These are phyloP conservation scores for Siniperca chuatsi DNA, from an alignment of 2,113 vertebrate genomes.

Conservation along the genomic window DNA sequence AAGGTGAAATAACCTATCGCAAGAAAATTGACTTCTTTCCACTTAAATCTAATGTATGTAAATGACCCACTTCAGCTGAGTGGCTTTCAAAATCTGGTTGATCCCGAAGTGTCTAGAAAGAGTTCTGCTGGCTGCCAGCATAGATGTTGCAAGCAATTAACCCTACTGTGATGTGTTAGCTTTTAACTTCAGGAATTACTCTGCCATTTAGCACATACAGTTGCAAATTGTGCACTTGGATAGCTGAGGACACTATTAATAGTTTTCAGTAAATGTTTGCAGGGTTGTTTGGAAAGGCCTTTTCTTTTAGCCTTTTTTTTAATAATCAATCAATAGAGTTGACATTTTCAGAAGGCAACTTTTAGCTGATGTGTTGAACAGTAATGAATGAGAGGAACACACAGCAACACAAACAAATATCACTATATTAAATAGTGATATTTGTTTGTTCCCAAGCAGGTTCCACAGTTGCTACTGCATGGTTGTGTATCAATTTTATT, in stretches of 20 bases:
- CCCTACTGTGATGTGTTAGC: slow-evolving; percentile 36
- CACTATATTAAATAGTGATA: not conserved
- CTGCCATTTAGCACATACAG: slow-evolving; percentile 20
- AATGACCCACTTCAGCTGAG: slow-evolving; percentile 41
- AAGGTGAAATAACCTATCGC: slow-evolving; percentile 12
- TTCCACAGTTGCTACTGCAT: slow-evolving; percentile 10
- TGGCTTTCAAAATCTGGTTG: slow-evolving; percentile 24
- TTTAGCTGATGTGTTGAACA: slow-evolving; percentile 21
- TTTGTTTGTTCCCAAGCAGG: not conserved
- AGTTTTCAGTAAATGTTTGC: slow-evolving; percentile 11
- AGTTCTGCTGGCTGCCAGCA: slow-evolving; percentile 35
- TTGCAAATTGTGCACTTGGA: slow-evolving; percentile 22
- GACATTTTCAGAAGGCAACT: slow-evolving; percentile 65
- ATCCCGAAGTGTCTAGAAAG: slow-evolving; percentile 28
- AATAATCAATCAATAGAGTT: slow-evolving; percentile 36
- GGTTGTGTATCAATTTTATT: slow-evolving; percentile 24
- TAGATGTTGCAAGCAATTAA: slow-evolving; percentile 35
- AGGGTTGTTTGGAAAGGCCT: slow-evolving; percentile 28
- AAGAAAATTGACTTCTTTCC: slow-evolving; percentile 16
- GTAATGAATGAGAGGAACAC: slow-evolving; percentile 19
- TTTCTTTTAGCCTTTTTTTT: slow-evolving; percentile 49
- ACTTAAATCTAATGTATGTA: slow-evolving; percentile 23
- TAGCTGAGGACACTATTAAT: slow-evolving; percentile 16
- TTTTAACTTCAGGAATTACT: slow-evolving; percentile 37
- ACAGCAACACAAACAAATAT: slow-evolving; percentile 17